phyloP scores from a whole-genome alignment of 2,888 invertebrate species.

The Mantis religiosa region DNA sequence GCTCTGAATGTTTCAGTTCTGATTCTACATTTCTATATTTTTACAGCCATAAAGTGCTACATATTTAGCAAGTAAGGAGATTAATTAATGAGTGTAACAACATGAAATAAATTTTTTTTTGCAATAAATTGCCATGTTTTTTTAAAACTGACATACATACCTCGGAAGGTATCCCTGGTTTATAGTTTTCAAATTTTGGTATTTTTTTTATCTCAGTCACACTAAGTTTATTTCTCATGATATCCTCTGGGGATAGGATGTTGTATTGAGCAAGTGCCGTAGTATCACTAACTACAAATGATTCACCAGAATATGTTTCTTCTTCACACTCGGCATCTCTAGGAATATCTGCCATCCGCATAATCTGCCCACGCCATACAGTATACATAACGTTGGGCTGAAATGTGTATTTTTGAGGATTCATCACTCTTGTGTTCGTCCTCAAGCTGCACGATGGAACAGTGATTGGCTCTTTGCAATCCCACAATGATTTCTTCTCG shows the following conservation, averaged over 20 bases:
- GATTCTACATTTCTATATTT: no score
- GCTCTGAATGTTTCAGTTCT: no score
- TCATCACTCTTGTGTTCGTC: no score
- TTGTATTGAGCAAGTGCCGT: background rate
- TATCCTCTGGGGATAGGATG: background rate
- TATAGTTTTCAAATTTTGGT: constrained; percentile 52
- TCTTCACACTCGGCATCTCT: background rate
- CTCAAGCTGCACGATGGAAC: background rate
- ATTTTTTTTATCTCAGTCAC: constrained; percentile 53
- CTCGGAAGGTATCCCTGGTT: constrained; percentile 47
- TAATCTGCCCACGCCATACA: constrained; percentile 50
- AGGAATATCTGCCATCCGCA: constrained; percentile 40
- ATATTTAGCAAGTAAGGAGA: no score
- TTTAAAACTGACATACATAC: background rate
- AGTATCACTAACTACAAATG: constrained; percentile 42
- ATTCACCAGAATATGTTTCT: constrained; percentile 9
- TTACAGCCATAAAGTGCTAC: no score
- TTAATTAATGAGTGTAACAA: no score
- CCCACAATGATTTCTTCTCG: constrained; percentile 41
- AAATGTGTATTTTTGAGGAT: constrained; percentile 33
- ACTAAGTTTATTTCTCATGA: constrained; percentile 48
- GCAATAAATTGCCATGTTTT: no score
- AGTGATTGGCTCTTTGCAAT: constrained; percentile 41
- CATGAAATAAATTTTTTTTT: no score
- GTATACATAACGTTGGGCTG: constrained; percentile 49